Evolutionary conservation across 2,797 vertebrate genomes (phyloP).

Genomic region (Sebastes reedi): DNA sequence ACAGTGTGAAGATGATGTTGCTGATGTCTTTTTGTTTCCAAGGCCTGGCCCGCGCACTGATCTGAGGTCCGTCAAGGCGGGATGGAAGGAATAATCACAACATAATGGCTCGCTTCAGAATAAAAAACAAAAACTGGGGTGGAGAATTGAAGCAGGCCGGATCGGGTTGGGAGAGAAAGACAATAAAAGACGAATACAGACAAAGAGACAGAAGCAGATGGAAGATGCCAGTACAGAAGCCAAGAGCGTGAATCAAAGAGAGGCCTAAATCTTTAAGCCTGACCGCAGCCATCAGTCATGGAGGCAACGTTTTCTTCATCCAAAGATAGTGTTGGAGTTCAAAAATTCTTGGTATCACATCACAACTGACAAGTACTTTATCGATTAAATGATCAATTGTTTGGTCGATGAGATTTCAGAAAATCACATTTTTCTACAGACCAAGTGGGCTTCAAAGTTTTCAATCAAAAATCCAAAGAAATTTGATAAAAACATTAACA

Average conservation of each 20-base stretch:
- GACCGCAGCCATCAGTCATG: not conserved
- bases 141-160: constrained; percentile 32
- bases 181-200: constrained; percentile 49
- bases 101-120: constrained; percentile 49
- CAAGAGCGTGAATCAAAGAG: constrained; percentile 16
- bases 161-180: constrained; percentile 20
- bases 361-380: too few species aligned
- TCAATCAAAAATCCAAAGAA: not conserved
- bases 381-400: not conserved
- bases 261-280: constrained; percentile 7
- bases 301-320: not conserved
- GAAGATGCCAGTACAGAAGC: constrained; percentile 29
- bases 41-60: constrained; percentile 49
- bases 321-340: not conserved
- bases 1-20: constrained; percentile 78
- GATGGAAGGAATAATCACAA: constrained; percentile 61
- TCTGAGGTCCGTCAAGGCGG: constrained; percentile 64
- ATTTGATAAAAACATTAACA: not conserved
- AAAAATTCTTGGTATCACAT: not conserved
- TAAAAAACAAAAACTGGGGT: constrained; percentile 18
- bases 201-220: constrained; percentile 39
- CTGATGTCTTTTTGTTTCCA: constrained; percentile 75
- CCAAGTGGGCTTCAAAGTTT: not conserved
- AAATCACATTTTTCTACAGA: not conserved
- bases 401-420: not conserved